Evolutionary conservation across 2,888 invertebrate species (phyloP).

Genomic region (Peribatodes rhomboidaria): DNA sequence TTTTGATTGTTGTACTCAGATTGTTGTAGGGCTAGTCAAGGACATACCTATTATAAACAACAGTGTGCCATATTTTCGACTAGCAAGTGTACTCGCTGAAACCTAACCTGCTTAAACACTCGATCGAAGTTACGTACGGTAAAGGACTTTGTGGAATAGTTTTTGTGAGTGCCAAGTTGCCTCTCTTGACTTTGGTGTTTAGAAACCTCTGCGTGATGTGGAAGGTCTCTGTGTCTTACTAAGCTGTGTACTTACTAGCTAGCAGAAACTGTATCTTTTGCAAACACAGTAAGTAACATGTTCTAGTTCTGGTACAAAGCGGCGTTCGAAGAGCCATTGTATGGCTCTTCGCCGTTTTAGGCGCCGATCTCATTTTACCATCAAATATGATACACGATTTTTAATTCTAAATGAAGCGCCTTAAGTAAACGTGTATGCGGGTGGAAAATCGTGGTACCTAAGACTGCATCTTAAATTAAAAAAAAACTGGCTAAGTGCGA

Average conservation of each 20-base stretch:
- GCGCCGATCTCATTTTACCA: too few species aligned
- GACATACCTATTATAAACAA: not conserved
- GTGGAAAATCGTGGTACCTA: too few species aligned
- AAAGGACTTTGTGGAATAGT: conserved; percentile 16
- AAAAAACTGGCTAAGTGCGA: too few species aligned
- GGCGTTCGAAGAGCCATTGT: not conserved
- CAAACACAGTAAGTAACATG: not conserved
- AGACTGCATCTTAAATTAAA: too few species aligned
- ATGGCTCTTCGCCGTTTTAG: too few species aligned
- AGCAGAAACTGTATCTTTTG: not conserved
- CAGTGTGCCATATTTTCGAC: not conserved
- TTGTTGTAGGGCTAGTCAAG: not conserved
- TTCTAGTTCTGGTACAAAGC: not conserved
- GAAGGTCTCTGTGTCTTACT: conserved; percentile 32
- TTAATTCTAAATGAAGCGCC: too few species aligned
- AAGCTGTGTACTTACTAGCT: not conserved
- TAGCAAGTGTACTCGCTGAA: conserved; percentile 7
- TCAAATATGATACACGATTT: too few species aligned
- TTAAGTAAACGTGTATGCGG: too few species aligned
- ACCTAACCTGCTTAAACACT: conserved; percentile 25
- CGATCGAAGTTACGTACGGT: conserved; percentile 18
- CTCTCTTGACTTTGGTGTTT: conserved; percentile 18
- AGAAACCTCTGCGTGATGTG: conserved; percentile 13
- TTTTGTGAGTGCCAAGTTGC: conserved; percentile 23
- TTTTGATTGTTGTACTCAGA: too few species aligned